A percentile compares a stretch with the other conserved stretches of the same genome.
phyloP scores from a whole-genome alignment of 2,113 vertebrate species.

The Dascyllus trimaculatus region DNA sequence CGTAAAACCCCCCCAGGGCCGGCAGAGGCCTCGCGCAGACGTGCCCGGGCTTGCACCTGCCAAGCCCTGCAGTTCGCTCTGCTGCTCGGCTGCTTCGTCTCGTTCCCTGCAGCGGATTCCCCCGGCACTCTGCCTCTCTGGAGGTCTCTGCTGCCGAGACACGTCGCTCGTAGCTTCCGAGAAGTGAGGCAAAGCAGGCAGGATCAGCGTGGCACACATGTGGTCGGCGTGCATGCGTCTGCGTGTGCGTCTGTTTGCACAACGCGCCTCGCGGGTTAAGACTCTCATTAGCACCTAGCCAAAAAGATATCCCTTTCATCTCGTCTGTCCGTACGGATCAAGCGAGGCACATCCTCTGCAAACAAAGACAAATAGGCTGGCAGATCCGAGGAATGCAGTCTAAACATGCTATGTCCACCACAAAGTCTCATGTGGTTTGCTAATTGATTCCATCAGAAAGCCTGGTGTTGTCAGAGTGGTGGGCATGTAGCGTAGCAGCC shows the following conservation, averaged over 20 bases:
- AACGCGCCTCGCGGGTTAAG: conserved; percentile 70
- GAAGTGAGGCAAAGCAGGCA: conserved; percentile 73
- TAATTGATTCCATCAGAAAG: conserved; percentile 74
- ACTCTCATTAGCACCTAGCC: conserved; percentile 79
- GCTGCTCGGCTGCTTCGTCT: conserved; percentile 61
- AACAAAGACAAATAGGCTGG: conserved; percentile 69
- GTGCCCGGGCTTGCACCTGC: conserved; percentile 83
- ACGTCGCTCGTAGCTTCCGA: conserved; percentile 78
- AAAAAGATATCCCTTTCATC: conserved; percentile 73
- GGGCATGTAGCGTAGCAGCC: too few species aligned
- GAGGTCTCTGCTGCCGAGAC: conserved; percentile 79
- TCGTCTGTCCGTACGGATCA: conserved; percentile 66
- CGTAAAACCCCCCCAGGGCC: conserved; percentile 60
- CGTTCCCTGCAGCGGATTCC: conserved; percentile 81
- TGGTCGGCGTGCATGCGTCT: conserved; percentile 55
- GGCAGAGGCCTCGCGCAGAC: conserved; percentile 77
- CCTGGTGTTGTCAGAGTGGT: background rate
- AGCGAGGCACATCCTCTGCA: conserved; percentile 62
- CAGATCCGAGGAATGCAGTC: conserved; percentile 56
- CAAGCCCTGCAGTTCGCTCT: conserved; percentile 73
- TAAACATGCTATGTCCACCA: conserved; percentile 70
- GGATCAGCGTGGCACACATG: conserved; percentile 71
- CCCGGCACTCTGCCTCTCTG: conserved; percentile 77
- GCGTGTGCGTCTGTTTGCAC: conserved; percentile 70
- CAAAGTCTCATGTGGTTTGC: conserved; percentile 67